Evolutionary conservation across 2,888 invertebrate genomes (phyloP).

Genomic region (Limnephilus lunatus): DNA sequence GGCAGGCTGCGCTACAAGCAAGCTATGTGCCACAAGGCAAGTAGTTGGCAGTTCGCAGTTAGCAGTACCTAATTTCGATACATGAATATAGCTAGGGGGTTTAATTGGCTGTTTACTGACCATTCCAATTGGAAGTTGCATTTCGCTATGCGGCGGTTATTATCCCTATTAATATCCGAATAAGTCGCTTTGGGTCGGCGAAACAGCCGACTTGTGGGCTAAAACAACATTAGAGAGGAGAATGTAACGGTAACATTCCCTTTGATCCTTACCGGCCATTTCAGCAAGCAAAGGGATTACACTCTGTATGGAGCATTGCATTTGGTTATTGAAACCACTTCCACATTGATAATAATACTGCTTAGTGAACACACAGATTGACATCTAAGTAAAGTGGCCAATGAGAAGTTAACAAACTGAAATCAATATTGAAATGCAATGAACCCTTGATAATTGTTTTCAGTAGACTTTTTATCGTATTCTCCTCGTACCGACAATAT

Average conservation of each 20-base stretch:
- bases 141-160: conserved; percentile 45
- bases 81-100: not conserved
- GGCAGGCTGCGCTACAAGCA: not conserved
- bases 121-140: conserved; percentile 52
- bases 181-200: conserved; percentile 36
- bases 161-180: conserved; percentile 52
- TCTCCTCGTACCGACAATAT: too few relatives aligned
- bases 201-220: conserved; percentile 22
- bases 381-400: not conserved
- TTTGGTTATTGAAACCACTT: not conserved
- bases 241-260: not conserved
- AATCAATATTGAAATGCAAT: not conserved
- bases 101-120: conserved; percentile 57
- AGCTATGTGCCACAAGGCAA: not conserved
- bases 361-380: not conserved
- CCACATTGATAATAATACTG: not conserved
- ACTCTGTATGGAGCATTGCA: not conserved
- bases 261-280: conserved; percentile 24
- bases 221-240: not conserved
- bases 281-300: conserved; percentile 15
- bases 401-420: not conserved
- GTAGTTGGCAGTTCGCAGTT: conserved; percentile 28
- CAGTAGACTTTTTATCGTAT: too few relatives aligned
- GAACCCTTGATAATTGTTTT: too few relatives aligned
- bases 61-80: conserved; percentile 26